Evolutionary conservation across 2,888 invertebrate species (phyloP).

Genomic region (Erebia aethiops): DNA sequence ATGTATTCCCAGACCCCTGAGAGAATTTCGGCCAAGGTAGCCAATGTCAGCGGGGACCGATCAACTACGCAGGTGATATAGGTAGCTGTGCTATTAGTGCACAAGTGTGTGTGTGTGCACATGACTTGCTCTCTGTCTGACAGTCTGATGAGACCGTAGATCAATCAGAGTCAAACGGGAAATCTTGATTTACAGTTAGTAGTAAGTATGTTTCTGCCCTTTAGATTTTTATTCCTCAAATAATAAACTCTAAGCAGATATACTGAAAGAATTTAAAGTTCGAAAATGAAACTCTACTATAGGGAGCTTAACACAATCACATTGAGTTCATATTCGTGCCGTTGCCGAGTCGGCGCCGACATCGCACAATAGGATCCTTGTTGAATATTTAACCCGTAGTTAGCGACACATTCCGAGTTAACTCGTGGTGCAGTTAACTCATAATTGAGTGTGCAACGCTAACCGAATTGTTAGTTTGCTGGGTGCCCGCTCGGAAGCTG

Average conservation of each 20-base stretch:
- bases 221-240: background rate
- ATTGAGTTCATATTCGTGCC: conserved; percentile 44
- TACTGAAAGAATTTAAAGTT: conserved; percentile 33
- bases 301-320: conserved; percentile 40
- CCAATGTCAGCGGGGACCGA: no score
- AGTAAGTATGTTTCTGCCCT: no score
- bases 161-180: no score
- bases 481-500: conserved; percentile 32
- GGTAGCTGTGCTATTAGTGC: no score
- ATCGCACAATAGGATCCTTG: conserved; percentile 46
- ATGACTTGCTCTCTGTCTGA: no score
- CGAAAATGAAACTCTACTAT: conserved; percentile 29
- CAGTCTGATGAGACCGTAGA: no score
- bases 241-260: conserved; percentile 14
- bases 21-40: no score
- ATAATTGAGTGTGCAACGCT: conserved; percentile 59
- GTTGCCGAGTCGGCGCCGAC: conserved; percentile 29
- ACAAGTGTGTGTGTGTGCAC: no score
- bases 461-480: conserved; percentile 49
- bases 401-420: conserved; percentile 59
- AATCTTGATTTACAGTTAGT: no score
- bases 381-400: conserved; percentile 67
- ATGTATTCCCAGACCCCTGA: no score
- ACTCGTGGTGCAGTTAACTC: conserved; percentile 57
- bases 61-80: no score